Evolutionary conservation across 2,113 vertebrate species (phyloP), one percentile per base, ranked within the genome.

Genomic region (Catharus fuscescens): DNA sequence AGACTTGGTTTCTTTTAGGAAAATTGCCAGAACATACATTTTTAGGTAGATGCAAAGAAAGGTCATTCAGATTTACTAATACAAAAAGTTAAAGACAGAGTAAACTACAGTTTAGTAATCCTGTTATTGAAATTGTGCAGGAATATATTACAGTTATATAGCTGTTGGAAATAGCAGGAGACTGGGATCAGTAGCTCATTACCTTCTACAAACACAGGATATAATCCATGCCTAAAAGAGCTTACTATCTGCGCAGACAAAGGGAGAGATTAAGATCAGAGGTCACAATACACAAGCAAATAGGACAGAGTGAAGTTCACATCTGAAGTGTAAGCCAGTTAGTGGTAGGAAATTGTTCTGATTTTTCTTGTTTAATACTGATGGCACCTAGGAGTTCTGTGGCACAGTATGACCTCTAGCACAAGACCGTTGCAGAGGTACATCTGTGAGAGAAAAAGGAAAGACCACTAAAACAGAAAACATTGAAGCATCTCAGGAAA

Each of bases 191-290:
- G 88, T 92, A 90, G 86, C 60, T 92, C 64, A 54, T 86, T 92
- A 90, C 79, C 38, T 90, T 44, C 56, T 56, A 74, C 71, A 94
- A 93, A 88, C 86, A 94, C 76, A 88, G 94, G 72, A 90, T 88
- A 56, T 84, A 93, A 90, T 90, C 88, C 91, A 64, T 86, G 92
- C 44, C 67, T 94, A 81, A 74, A 47, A 93, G 76, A 74, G 80
- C 5, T 95, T 90, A 90, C 86, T 88, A 67, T 80, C 82, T 92
- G 60, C 1, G 0, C 69, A 90, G 88, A 80, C 84, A 93, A 86
- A 83, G 54, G 54, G 76, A 23, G 20, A 90, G 88, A 96, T 94
- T 92, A 90, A 96, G 90, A 97, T 93, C 94, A 95, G 90, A 95
- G 82, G 88, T 92, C 88, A 93, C 59, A 70, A 70, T 40, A 74